These are phyloP conservation scores for Oreochromis mossambicus DNA, from an alignment of 2,797 vertebrate species.

Conservation along the genomic window DNA sequence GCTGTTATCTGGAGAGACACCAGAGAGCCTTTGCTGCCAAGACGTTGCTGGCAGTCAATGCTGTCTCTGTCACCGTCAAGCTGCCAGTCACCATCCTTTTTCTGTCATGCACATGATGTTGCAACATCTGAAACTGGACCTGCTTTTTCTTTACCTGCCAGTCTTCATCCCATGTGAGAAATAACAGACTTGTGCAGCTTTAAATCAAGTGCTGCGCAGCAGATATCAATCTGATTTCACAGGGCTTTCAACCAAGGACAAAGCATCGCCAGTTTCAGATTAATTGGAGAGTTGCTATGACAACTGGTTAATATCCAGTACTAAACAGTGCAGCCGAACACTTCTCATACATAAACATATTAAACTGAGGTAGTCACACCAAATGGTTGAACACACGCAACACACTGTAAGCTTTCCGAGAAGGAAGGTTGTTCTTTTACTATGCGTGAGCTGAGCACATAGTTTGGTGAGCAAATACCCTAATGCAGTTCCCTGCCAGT, in stretches of 20 bases:
- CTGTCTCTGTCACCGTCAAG: background rate
- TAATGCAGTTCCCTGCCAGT: background rate
- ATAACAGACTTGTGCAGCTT: background rate
- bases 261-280: constrained; percentile 46
- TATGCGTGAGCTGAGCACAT: background rate
- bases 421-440: background rate
- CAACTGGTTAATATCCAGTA: constrained; percentile 57
- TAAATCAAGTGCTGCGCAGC: background rate
- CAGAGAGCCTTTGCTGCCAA: constrained; percentile 13
- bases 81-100: constrained; percentile 13
- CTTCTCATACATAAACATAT: constrained; percentile 17
- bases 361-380: background rate
- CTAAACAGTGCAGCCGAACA: constrained; percentile 32
- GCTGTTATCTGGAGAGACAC: background rate
- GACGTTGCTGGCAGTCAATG: background rate
- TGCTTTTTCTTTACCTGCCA: constrained; percentile 3
- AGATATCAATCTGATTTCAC: constrained; percentile 43
- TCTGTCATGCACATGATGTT: background rate
- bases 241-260: constrained; percentile 53
- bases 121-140: constrained; percentile 7
- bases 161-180: background rate
- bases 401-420: background rate
- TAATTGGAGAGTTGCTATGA: constrained; percentile 65
- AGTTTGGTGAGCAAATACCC: constrained; percentile 59
- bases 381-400: background rate